Evolutionary conservation across 2,888 invertebrate species (phyloP), one percentile per base, ranked within the genome.

Genomic region (Cataglyphis altisquamis): DNA sequence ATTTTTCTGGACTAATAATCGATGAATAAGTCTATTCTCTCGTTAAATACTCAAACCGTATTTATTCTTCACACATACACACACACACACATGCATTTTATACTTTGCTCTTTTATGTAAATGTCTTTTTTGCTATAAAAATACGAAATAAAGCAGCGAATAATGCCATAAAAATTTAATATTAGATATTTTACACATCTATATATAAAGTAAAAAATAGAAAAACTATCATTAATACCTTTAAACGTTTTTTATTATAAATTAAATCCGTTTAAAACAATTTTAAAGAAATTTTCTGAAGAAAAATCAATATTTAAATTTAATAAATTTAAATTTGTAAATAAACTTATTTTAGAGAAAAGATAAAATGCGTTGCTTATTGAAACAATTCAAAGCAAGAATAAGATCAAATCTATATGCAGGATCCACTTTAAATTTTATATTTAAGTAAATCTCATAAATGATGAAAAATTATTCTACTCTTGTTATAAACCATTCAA

Each of bases 1-100:
- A 68, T 12, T 77, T 66, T 39, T 68, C 12, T 55, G 41, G 41
- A 6, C 55, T 41, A 29, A 41, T 41, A 67, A 18, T 57, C 68
- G 64, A 21, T 36, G 48, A 45, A 68, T 77, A 55, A 68, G 57
- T 78, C 41, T 57, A 68, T 21, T 21, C 21, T 21, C 41, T 57
- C 21, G n/a, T 78, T 68, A 68, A 78, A 55, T n/a, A 57, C 41
- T 32, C 77, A 57, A 78, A 21, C 68, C 70, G 41, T 68, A 67
- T 45, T 45, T 67, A 39, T 21, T 41, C 64, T 64, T 25, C 36
- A 36, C 36, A 36, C 36, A 8, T 2, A 2, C 29, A 29, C 2
- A 25, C 12, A 25, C 4, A n/a, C 10, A 41, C 1, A 29, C 29
- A 29, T 29, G 29, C 5, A 60, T 60, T 60, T 29, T 60, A 60